Evolutionary conservation across 2,797 vertebrate species (phyloP).

Genomic region (Syndactyla subalaris): DNA sequence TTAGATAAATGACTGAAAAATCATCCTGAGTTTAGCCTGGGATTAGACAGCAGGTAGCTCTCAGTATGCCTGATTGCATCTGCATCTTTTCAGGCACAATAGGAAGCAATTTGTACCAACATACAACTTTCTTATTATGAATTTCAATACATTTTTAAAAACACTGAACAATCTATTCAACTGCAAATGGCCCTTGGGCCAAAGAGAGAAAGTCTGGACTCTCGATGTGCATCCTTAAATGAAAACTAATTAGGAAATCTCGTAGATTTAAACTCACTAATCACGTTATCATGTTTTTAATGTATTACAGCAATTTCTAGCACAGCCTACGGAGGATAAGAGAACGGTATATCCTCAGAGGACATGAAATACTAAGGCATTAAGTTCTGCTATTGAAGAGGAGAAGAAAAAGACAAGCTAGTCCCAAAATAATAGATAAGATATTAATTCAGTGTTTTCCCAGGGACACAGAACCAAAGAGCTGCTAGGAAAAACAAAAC

Average conservation of each 20-base stretch:
- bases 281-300: background rate
- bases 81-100: background rate
- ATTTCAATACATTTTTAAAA: background rate
- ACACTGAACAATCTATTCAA: background rate
- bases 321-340: background rate
- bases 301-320: background rate
- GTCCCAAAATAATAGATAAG: background rate
- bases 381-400: background rate
- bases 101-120: background rate
- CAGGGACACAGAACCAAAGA: background rate
- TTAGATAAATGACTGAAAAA: background rate
- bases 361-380: background rate
- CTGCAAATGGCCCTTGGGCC: background rate
- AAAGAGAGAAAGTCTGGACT: background rate
- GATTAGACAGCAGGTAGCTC: conserved; percentile 1
- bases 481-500: background rate
- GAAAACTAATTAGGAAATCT: background rate
- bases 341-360: background rate
- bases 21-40: background rate
- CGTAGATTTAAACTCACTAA: background rate
- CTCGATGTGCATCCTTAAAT: background rate
- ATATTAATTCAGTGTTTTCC: background rate
- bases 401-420: background rate
- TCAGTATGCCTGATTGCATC: background rate
- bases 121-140: background rate